Conservation (phyloP, 2,888 invertebrate species). For the Hofmannophila pseudospretella region DNA sequence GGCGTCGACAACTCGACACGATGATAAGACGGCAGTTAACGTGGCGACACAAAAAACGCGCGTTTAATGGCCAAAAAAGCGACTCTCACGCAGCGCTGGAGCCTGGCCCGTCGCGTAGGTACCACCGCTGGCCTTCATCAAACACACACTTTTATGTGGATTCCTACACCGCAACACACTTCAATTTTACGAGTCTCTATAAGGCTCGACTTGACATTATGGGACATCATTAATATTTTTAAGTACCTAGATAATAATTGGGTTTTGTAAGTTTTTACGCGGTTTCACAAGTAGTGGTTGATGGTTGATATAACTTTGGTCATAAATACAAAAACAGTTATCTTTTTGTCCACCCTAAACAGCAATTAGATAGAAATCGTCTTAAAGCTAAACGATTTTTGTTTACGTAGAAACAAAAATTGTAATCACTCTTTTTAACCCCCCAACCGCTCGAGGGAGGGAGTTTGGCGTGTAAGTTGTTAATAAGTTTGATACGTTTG, state of each 20-base stretch:
- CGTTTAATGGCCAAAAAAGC: slow-evolving; percentile 65
- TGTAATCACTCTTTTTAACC: too few species aligned
- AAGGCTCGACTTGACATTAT: slow-evolving; percentile 50
- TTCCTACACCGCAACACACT: slow-evolving; percentile 62
- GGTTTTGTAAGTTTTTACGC: slow-evolving; percentile 33
- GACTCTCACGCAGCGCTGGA: slow-evolving; percentile 34
- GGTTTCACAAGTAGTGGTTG: slow-evolving; percentile 13
- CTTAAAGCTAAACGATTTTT: too few species aligned
- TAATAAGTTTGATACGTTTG: too few species aligned
- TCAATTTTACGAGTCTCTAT: slow-evolving; percentile 62
- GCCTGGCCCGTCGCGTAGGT: slow-evolving; percentile 13
- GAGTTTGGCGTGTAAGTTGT: too few species aligned
- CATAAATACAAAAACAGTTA: slow-evolving; percentile 12
- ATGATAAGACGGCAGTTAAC: slow-evolving; percentile 71
- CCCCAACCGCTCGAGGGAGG: too few species aligned
- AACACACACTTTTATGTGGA: slow-evolving; percentile 56
- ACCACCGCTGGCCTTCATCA: slow-evolving; percentile 23
- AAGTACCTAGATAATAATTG: slow-evolving; percentile 45
- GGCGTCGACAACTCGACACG: slow-evolving; percentile 77
- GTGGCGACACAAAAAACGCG: slow-evolving; percentile 62
- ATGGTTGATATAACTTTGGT: too few species aligned
- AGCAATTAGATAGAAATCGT: slow-evolving; percentile 8
- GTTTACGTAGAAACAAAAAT: too few species aligned
- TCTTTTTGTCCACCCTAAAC: slow-evolving; percentile 15
- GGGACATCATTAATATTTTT: slow-evolving; percentile 57